Evolutionary conservation across 2,797 vertebrate genomes (phyloP), one percentile per base, ranked within the genome.

Genomic region (Phalloptychus januarius): DNA sequence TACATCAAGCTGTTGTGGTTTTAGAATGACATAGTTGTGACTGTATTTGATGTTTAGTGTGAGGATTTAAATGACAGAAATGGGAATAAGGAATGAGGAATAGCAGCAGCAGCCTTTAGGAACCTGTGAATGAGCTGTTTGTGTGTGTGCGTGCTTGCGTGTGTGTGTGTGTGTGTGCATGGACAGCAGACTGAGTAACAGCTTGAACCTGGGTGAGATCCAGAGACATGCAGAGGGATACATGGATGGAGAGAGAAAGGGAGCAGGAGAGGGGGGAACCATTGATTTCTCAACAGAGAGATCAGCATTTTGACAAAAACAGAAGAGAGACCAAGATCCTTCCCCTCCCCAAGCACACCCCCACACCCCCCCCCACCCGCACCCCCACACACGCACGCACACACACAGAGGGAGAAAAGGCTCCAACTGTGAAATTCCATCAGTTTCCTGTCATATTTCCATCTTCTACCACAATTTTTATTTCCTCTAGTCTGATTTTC

Each of bases 111-210:
- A 50, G 5, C 48, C 48, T 50, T 74, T 63, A 73, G 52, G 71
- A 85, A 86, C 85, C 74, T 91, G 84, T 82, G 82, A 81, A 84
- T 89, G 86, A 81, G 69, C 56, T 16, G 63, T 71, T 40, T 79
- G 74, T 76, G 82, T 90, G 80, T 73, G 82, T 74, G 72, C 77
- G 58, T 63, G 52, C 74, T 75, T 83, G 40, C 54, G 72, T 79
- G 72, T 74, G 83, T 88, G 79, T 83, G 83, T 76, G 75, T 69
- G 74, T 76, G 82, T 86, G 79, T 83, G 83, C 74, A 73, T 72
- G 75, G 88, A 88, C 85, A 91, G 82, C 94, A 95, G 94, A 95
- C 92, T 95, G 95, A 94, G 89, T 87, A 94, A 91, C 93, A 93
- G 94, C 92, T 88, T 94, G 94, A 95, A 93, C 91, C 90, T 92